A percentile compares a stretch with the other conserved stretches of the same genome.
Conservation (phyloP, 2,888 invertebrate genomes). For the Cheilosia variabilis region DNA sequence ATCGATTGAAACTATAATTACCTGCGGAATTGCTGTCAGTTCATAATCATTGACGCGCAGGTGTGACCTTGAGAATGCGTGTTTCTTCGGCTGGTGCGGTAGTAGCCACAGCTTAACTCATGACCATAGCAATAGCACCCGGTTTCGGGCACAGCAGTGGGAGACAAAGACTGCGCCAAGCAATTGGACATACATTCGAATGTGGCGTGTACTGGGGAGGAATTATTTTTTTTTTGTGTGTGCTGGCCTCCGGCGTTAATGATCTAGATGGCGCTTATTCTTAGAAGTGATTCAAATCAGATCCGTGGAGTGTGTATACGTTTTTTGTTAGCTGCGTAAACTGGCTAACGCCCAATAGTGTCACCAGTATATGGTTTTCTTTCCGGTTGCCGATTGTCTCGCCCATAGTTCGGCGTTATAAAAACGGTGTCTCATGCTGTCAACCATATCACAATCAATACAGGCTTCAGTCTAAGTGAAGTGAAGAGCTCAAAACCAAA, state of each 20-base stretch:
- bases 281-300: constrained; percentile 37
- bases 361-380: constrained; percentile 9
- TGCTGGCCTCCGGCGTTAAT: constrained; percentile 43
- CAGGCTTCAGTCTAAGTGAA: constrained; percentile 32
- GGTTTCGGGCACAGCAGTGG: constrained; percentile 21
- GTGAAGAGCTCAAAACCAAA: constrained; percentile 31
- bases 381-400: constrained; percentile 15
- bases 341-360: constrained; percentile 13
- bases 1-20: constrained; percentile 61
- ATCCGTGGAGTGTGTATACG: constrained; percentile 20
- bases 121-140: constrained; percentile 7
- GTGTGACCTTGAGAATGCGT: constrained; percentile 57
- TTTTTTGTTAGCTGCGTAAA: neutral
- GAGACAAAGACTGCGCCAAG: constrained; percentile 34
- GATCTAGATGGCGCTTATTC: constrained; percentile 41
- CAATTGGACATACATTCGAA: constrained; percentile 49
- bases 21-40: constrained; percentile 50
- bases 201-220: constrained; percentile 39
- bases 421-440: constrained; percentile 24
- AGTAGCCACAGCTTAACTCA: constrained; percentile 21
- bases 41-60: constrained; percentile 51
- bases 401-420: constrained; percentile 13
- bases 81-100: neutral
- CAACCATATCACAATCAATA: constrained; percentile 19
- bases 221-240: constrained; percentile 20